These are phyloP conservation scores for Oreochromis tanganicae DNA, from an alignment of 2,113 vertebrate species.

Conservation along the genomic window DNA sequence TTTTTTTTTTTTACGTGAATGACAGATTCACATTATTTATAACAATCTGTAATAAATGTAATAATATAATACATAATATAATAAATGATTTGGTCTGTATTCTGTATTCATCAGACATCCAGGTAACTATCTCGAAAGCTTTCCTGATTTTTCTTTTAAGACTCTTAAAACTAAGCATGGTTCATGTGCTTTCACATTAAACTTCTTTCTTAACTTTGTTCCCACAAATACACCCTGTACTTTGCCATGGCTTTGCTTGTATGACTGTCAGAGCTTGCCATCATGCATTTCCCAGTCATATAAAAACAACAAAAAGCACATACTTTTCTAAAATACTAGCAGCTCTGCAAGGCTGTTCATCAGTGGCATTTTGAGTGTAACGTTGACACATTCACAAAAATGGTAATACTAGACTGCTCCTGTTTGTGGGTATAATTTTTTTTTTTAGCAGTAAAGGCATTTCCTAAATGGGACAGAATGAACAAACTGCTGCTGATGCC, in stretches of 20 bases:
- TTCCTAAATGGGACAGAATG: background rate
- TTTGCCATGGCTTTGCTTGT: background rate
- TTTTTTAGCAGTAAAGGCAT: background rate
- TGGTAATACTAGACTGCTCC: background rate
- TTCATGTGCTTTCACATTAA: background rate
- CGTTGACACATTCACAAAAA: background rate
- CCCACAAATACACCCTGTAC: background rate
- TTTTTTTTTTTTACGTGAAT: rapidly evolving
- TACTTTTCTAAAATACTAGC: background rate
- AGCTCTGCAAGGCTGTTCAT: background rate
- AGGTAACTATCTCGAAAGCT: background rate
- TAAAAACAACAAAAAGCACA: background rate
- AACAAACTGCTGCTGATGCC: background rate
- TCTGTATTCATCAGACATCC: background rate
- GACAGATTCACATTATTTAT: background rate
- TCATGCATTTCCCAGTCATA: background rate
- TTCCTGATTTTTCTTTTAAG: rapidly evolving
- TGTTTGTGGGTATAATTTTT: background rate
- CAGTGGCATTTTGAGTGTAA: background rate
- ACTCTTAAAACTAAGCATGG: background rate
- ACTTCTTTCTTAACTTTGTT: background rate
- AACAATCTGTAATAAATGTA: background rate
- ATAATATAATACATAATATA: background rate
- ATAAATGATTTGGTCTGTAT: background rate
- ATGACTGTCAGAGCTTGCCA: background rate